Base-by-base conservation (phyloP, 37 sponge, comb jelly and placozoan genomes). In the Beroe ovata region DNA sequence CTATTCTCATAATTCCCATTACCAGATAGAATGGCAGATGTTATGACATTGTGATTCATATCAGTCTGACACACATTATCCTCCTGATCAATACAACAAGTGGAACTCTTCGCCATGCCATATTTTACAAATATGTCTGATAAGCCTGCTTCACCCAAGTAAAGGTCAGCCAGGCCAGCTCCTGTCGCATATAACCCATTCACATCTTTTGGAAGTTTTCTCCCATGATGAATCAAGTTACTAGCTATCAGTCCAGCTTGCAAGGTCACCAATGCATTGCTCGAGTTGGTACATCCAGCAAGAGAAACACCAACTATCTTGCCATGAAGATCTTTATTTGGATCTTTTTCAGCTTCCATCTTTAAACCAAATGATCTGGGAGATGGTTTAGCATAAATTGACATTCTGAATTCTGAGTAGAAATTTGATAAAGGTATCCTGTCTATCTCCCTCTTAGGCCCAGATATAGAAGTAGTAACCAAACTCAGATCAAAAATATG, bases 1-100 rank as follows among this genome's bases (percentile, higher is more conserved):
- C 84, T 39, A 36, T 77, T 77, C 23, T 77, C 84, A 23, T 77
- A 77, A 54, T 77, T 77, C 11, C 84, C 84, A 23, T 77, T 77
- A 18, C 84, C 84, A 22, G 84, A 77, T 42, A 77, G 20, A 11
- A 77, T 6, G 3, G 84, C 84, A 77, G 54, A 77, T 2, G 84
- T 77, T 4, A 77, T 23, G 0, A 41, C 47, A 25, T 77, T 26
- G 39, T 77, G 20, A 20, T 25, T 6, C 2, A 4, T 34, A 25
- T 4, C 3, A 42, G 26, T 1, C 3, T 33, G 8, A 0, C 21
- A 0, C 0, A 3, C 11, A 36, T 16, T 39, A 39, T 35, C 20
- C 2, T 19, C 33, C 1, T 8, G 23, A n/a, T 77, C 84, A 25
- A 42, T 23, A 41, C 84, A 77, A 41, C 84, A 77, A 8, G 84